Evolutionary conservation across 2,797 vertebrate species (phyloP), one percentile per base, ranked within the genome.

Genomic region (Zalophus californianus): DNA sequence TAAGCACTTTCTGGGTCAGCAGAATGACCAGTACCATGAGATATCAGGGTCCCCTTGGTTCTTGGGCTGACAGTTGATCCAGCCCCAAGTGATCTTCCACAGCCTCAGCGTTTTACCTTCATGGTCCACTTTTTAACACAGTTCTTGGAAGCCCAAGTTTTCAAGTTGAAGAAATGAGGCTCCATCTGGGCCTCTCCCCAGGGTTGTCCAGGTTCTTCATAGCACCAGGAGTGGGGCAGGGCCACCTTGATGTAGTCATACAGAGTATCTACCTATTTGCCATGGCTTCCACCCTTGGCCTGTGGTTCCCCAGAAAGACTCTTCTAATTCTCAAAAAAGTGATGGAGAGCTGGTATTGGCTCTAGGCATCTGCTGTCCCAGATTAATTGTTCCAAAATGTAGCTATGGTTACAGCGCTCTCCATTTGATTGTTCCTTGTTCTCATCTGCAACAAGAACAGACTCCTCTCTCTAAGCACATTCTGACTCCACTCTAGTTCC

Each of bases 31-130:
- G 5, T 41, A 62, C 25, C 7, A 23, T 58, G 52, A 73, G 41
- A 41, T 54, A 82, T 72, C 44, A 12, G 35, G 20, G 32, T 21
- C 29, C 27, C 9, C 70, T 94, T 38, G 29, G 60, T 86, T 82
- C 52, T 70, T 44, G 1, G 16, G 1, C 54, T 41, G 78, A 35
- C 35, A 1, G 0, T 35, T 20, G 16, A 0, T 50, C 35, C 44
- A 52, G 60, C 23, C 23, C 48, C 21, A 15, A 1, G 14, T 48
- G 58, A 41, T 41, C 52, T 72, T 12, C 32, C 15, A 27, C 50
- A 32, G 29, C 15, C 20, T 90, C 23, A 15, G 11, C 38, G 62
- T 85, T 86, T 82, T n/a, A 38, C 20, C 48, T 29, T 32, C 50
- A 64, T 21, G 14, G 23, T 79, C 83, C 25, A 21, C 48, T 60